Evolutionary conservation across 2,888 invertebrate genomes (phyloP).

Genomic region (Morpho helenor): DNA sequence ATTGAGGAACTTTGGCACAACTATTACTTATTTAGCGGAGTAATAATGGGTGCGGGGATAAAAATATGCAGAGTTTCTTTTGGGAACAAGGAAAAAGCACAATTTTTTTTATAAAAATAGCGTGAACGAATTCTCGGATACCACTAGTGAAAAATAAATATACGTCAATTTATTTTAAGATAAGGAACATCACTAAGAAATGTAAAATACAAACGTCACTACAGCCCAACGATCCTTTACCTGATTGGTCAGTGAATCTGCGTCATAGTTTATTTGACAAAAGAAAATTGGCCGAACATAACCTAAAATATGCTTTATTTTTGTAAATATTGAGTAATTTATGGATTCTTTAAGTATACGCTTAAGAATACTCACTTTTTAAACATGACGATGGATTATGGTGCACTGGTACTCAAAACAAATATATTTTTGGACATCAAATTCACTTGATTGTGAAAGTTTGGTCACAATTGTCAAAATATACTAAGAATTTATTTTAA

Average conservation of each 20-base stretch:
- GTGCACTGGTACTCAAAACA: constrained; percentile 9
- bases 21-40: too few species aligned
- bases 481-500: constrained; percentile 14
- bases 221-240: constrained; percentile 16
- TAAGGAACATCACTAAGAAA: constrained; percentile 14
- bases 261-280: constrained; percentile 42
- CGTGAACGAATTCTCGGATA: too few species aligned
- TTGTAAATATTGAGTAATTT: neutral
- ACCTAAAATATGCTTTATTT: constrained; percentile 34
- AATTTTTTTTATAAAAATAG: too few species aligned
- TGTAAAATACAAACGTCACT: constrained; percentile 14
- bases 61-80: too few species aligned
- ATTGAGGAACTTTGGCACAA: too few species aligned
- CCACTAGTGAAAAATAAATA: too few species aligned
- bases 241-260: constrained; percentile 37
- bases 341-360: neutral
- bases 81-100: too few species aligned
- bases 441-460: constrained; percentile 19
- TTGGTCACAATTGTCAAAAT: constrained; percentile 30
- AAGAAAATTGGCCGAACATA: constrained; percentile 37
- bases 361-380: constrained; percentile 63
- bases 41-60: too few species aligned
- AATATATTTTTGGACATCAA: constrained; percentile 8
- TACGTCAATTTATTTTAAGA: too few species aligned
- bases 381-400: constrained; percentile 51